phyloP scores from a whole-genome alignment of 2,113 vertebrate species.

The Nerophis ophidion region DNA sequence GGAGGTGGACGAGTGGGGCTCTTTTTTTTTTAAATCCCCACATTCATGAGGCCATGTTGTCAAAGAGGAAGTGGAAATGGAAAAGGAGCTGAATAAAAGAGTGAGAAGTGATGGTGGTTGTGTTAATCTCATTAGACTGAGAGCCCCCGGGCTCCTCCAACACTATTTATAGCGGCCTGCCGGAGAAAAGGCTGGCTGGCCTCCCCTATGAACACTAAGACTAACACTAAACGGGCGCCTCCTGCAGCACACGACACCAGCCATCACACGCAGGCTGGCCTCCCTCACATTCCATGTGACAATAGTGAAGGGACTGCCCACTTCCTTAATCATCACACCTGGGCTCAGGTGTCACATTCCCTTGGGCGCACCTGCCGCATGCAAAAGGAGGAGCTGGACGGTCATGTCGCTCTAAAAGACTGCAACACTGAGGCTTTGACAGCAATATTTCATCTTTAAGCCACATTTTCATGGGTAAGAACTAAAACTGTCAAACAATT shows the following conservation, averaged over 20 bases:
- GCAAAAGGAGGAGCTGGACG: conserved; percentile 7
- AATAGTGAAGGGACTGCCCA: conserved; percentile 28
- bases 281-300: conserved; percentile 51
- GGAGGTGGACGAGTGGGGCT: too few relatives aligned
- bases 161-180: conserved; percentile 68
- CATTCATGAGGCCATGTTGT: conserved; percentile 32
- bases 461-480: too few relatives aligned
- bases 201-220: conserved; percentile 22
- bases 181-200: conserved; percentile 33
- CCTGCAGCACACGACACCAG: conserved; percentile 24
- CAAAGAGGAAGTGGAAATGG: conserved; percentile 48
- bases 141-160: conserved; percentile 54
- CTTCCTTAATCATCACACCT: conserved; percentile 39
- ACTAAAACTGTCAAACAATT: too few relatives aligned
- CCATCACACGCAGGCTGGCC: conserved; percentile 25
- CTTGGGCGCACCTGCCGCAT: conserved; percentile 46
- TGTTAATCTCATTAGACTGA: conserved; percentile 71
- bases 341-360: conserved; percentile 15
- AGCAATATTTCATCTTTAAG: conserved; percentile 7
- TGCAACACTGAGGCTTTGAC: neutral
- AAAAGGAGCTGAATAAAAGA: conserved; percentile 64
- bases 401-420: conserved; percentile 20
- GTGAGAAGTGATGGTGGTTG: conserved; percentile 61
- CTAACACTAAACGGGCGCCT: conserved; percentile 3
- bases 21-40: too few relatives aligned